Evolutionary conservation across 2,888 invertebrate genomes (phyloP).

Genomic region (Yponomeuta plumbellus): DNA sequence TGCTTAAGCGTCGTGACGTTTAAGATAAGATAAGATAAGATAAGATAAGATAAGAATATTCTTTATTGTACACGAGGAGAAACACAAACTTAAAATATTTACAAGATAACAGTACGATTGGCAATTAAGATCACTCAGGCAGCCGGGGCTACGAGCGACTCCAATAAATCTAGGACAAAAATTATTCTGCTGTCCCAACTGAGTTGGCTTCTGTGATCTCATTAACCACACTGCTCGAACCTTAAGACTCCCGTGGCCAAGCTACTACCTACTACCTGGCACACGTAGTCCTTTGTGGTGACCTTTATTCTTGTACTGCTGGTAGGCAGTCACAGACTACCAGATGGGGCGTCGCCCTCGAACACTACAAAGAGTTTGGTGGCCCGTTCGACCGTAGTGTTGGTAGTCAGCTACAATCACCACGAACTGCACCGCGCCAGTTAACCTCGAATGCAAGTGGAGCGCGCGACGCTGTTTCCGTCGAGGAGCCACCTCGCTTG

Average conservation of each 20-base stretch:
- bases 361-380: neutral
- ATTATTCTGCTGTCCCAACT: too few relatives aligned
- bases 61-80: too few relatives aligned
- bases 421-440: neutral
- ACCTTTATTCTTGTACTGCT: neutral
- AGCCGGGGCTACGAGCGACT: too few relatives aligned
- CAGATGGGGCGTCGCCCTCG: neutral
- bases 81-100: too few relatives aligned
- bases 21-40: too few relatives aligned
- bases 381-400: neutral
- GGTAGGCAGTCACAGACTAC: neutral
- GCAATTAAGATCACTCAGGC: too few relatives aligned
- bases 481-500: neutral
- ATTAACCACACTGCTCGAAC: neutral
- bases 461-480: neutral
- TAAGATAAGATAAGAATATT: too few relatives aligned
- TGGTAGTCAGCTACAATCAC: neutral
- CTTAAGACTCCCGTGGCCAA: neutral
- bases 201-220: too few relatives aligned
- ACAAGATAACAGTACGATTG: too few relatives aligned
- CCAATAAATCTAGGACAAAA: too few relatives aligned
- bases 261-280: neutral
- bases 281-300: neutral
- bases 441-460: slow-evolving; percentile 1
- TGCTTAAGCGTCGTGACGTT: too few relatives aligned